Evolutionary conservation across 92 coral and sea anemone genomes (phyloP), one percentile per base, ranked within the genome.

Genomic region (Bergia puertoricense): DNA sequence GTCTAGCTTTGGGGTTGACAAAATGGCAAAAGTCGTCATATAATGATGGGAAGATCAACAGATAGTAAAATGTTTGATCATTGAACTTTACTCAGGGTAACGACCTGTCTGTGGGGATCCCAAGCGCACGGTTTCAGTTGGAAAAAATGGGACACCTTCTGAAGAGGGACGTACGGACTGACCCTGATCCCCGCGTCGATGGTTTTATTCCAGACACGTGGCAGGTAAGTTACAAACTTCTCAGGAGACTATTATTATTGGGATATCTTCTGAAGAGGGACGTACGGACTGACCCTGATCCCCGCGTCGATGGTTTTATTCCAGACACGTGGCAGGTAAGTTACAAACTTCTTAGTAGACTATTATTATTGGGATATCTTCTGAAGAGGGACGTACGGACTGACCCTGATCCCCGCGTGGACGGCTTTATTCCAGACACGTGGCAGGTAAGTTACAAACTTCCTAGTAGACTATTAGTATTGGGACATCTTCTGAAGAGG

Each of bases 261-360:
- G 69, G n/a, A 5, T 92, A 94, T 68, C 86, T 90, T 75, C 68
- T 94, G 86, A 92, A 79, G 72, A 78, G 95, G 20, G 96, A 94
- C 4, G 86, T 88, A 13, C 90, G 93, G 7, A 85, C 81, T 22
- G 95, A 94, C 77, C 88, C 87, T 1, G 97, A 94, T 73, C 72
- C 85, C 0, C 77, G 97, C 77, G 93, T 94, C 0, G 91, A 91
- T 11, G 65, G n/a, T 1, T 62, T 62, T 62, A 18, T 62, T 62
- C 97, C 95, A 44, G 97, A 92, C 40, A 89, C 93, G 5, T 94
- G 97, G 97, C 97, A 94, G 91, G 94, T 90, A 45, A 57, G 92
- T 68, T 20, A 59, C 22, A 44, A 2, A 14, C 8, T 5, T 56
- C 3, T 0, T 1, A 51, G 1, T 51, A 6, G 10, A 7, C 20